These are phyloP conservation scores for Caenorhabditis panamensis DNA, from an alignment of 2,888 invertebrate genomes.

Conservation along the genomic window DNA sequence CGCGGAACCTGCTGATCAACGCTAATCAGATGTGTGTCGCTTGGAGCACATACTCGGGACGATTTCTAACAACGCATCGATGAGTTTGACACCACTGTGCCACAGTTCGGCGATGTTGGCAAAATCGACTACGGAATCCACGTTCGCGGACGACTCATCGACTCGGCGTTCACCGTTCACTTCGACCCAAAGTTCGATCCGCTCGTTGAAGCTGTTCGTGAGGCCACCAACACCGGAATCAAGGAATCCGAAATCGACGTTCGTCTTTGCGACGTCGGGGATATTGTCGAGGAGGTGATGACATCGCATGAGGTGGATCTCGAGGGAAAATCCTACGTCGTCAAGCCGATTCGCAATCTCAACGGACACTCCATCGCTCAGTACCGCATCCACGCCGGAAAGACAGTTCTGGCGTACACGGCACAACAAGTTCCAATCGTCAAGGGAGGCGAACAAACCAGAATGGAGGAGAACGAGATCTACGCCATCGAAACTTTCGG, in stretches of 20 bases:
- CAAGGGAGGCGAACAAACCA: conserved; percentile 94
- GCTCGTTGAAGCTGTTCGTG: conserved; percentile 94
- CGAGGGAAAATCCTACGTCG: too few relatives aligned
- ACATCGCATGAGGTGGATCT: too few relatives aligned
- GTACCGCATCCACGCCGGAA: too few relatives aligned
- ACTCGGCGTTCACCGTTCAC: conserved; percentile 97
- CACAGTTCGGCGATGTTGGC: too few relatives aligned
- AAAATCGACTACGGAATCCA: too few relatives aligned
- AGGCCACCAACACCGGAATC: conserved; percentile 98
- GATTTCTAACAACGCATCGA: conserved; percentile 93
- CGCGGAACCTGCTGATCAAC: conserved; percentile 96
- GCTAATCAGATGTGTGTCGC: conserved; percentile 93
- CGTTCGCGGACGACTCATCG: too few relatives aligned
- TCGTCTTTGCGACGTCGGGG: too few relatives aligned
- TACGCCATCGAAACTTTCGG: conserved; percentile 99
- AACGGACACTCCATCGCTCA: too few relatives aligned
- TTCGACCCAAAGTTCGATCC: conserved; percentile 97
- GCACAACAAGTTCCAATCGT: too few relatives aligned
- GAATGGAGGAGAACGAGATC: conserved; percentile 90
- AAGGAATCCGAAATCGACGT: too few relatives aligned
- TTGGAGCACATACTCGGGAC: conserved; percentile 98
- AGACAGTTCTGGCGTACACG: conserved; percentile 89
- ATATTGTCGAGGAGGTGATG: too few relatives aligned
- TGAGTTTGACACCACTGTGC: conserved; percentile 94
- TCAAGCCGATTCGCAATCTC: too few relatives aligned